phyloP scores from a whole-genome alignment of 2,888 invertebrate species.

The Disparrhopalites patrizii region DNA sequence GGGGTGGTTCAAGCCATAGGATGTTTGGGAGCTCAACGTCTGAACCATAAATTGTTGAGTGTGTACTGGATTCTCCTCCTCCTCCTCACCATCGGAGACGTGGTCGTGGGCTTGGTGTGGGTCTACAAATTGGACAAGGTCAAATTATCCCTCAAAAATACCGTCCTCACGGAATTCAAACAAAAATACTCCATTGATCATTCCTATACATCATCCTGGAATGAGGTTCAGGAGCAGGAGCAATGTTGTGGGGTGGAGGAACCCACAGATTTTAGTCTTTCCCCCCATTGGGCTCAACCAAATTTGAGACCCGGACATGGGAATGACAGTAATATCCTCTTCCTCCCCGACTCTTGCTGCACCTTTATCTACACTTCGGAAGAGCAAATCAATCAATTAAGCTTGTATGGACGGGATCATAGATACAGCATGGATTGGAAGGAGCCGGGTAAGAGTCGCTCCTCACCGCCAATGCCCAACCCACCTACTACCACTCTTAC shows the following conservation, averaged over 20 bases:
- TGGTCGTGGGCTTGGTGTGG: conserved; percentile 79
- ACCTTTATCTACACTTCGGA: conserved; percentile 28
- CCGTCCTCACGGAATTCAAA: conserved; percentile 60
- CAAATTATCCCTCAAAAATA: conserved; percentile 68
- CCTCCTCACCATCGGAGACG: conserved; percentile 75
- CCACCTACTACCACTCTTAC: conserved; percentile 2
- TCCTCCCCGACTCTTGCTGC: conserved; percentile 44
- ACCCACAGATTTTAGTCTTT: conserved; percentile 52
- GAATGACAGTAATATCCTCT: conserved; percentile 6
- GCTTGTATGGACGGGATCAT: neutral
- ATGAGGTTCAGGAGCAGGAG: conserved; percentile 35
- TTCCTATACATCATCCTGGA: conserved; percentile 59
- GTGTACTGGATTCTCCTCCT: conserved; percentile 78
- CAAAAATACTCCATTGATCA: conserved; percentile 69
- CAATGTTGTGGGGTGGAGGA: conserved; percentile 73
- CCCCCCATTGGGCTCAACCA: conserved; percentile 9
- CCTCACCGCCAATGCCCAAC: neutral
- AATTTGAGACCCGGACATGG: neutral
- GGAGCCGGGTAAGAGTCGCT: neutral
- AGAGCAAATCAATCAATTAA: conserved; percentile 6
- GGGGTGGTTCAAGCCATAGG: conserved; percentile 66
- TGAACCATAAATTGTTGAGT: conserved; percentile 75
- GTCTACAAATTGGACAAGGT: conserved; percentile 69
- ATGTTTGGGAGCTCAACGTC: conserved; percentile 73
- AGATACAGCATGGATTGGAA: neutral